Conservation (phyloP, 2,113 vertebrate species). For the Nycticebus coucang region DNA sequence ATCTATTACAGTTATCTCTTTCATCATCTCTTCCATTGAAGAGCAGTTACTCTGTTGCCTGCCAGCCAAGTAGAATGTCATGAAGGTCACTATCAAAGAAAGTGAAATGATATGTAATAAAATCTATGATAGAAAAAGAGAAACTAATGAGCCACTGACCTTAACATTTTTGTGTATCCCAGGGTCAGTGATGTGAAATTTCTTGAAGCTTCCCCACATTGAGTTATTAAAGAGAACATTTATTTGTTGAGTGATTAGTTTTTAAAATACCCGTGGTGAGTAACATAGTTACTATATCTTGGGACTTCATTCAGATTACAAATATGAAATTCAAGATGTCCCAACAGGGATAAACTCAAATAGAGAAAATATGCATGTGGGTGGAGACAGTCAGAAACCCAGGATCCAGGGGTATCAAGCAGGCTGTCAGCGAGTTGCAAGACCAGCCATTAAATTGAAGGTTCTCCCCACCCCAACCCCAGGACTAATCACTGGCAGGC, state of each 20-base stretch:
- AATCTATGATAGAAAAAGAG: not conserved
- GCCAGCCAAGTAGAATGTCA: not conserved
- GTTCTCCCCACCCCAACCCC: not conserved
- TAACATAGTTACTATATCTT: slow-evolving; percentile 5
- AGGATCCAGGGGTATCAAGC: not conserved
- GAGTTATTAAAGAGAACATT: not conserved
- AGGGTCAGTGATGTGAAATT: slow-evolving; percentile 39
- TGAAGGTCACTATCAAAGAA: slow-evolving; percentile 39
- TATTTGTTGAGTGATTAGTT: not conserved
- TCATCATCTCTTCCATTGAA: slow-evolving; percentile 32
- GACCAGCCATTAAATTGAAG: not conserved
- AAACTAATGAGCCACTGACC: slow-evolving; percentile 36
- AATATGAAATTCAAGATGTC: not conserved
- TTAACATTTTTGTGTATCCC: slow-evolving; percentile 18
- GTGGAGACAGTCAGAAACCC: not conserved
- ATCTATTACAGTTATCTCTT: slow-evolving; percentile 27
- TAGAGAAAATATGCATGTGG: not conserved
- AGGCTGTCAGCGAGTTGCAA: not conserved
- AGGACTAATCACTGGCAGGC: not conserved
- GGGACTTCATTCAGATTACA: not conserved
- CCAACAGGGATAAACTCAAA: not conserved
- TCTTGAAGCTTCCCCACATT: not conserved
- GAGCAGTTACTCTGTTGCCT: slow-evolving; percentile 22
- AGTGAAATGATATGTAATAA: slow-evolving; percentile 22
- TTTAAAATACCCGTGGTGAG: not conserved